Evolutionary conservation across 2,888 invertebrate genomes (phyloP), one percentile per base, ranked within the genome.

Genomic region (Acrobasis consociella): DNA sequence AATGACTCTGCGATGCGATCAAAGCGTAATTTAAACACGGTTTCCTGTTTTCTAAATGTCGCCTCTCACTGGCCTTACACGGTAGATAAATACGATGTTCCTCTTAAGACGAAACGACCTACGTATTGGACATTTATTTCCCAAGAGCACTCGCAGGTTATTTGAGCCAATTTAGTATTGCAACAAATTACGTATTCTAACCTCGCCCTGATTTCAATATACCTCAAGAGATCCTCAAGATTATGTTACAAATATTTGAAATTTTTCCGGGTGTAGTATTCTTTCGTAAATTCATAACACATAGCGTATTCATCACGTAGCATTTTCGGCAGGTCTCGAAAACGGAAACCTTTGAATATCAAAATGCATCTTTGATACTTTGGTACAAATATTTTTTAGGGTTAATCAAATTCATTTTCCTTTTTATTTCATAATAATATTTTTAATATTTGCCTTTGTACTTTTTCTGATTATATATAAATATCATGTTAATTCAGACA

Each of bases 111-210:
- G 46, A 46, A 58, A 58, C 49, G 22, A 5, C 22, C n/a, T 8
- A 5, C 46, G 49, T 46, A 58, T 58, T 49, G 58, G 49, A 37
- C 49, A 49, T 49, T 49, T 59, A 59, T 59, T 59, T 37, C 50
- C 38, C 37, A 10, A 37, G 50, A 53, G 50, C 22, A 50, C 49
- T 49, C 15, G 15, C n/a, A 59, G 49, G 59, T 59, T 59, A 59
- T 59, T 50, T 50, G 50, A 22, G 5, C 31, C 49, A 49, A 59
- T 59, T 59, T 59, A 37, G 37, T 38, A 59, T 16, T 59, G 50
- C 49, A 37, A 37, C 38, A 8, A 16, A 59, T 49, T 49, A 49
- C 58, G 46, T 58, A 49, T 58, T 58, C 58, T 31, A 49, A 56
- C 31, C 15, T 58, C 53, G 13, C 53, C n/a, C n/a, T 39, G 38